phyloP scores from a whole-genome alignment of 2,113 vertebrate species.

The Calidris pygmaea region DNA sequence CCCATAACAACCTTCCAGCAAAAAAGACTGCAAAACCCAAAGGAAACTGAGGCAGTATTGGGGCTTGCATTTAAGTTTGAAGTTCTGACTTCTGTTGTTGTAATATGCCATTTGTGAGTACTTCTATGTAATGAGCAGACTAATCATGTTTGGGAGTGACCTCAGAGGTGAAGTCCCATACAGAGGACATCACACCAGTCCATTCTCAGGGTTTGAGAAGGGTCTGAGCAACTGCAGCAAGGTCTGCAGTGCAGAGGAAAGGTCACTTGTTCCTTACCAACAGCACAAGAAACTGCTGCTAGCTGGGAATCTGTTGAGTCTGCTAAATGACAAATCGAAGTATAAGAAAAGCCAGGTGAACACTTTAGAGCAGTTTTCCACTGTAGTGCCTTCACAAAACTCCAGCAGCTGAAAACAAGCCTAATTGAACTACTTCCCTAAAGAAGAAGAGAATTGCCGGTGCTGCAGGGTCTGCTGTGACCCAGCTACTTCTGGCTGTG shows the following conservation, averaged over 20 bases:
- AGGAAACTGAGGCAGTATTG: not conserved
- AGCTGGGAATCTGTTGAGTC: not conserved
- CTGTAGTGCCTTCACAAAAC: not conserved
- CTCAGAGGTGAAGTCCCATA: not conserved
- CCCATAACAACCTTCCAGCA: not conserved
- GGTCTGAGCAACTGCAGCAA: not conserved
- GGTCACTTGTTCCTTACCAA: not conserved
- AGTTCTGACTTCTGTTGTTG: not conserved
- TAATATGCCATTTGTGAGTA: not conserved
- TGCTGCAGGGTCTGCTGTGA: not conserved
- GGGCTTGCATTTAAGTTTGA: not conserved
- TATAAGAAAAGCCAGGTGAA: not conserved
- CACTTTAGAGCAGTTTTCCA: not conserved
- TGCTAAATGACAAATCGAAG: not conserved
- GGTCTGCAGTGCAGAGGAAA: not conserved
- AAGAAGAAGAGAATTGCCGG: not conserved
- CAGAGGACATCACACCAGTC: not conserved
- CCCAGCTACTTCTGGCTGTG: not conserved
- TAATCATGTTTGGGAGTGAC: not conserved
- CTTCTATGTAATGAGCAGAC: not conserved
- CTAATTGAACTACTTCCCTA: not conserved
- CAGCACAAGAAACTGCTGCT: not conserved
- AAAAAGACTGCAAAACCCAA: not conserved
- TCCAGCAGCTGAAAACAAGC: not conserved
- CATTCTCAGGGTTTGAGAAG: not conserved